phyloP scores from a whole-genome alignment of 2,888 invertebrate species.

The Drosophila kokeensis region DNA sequence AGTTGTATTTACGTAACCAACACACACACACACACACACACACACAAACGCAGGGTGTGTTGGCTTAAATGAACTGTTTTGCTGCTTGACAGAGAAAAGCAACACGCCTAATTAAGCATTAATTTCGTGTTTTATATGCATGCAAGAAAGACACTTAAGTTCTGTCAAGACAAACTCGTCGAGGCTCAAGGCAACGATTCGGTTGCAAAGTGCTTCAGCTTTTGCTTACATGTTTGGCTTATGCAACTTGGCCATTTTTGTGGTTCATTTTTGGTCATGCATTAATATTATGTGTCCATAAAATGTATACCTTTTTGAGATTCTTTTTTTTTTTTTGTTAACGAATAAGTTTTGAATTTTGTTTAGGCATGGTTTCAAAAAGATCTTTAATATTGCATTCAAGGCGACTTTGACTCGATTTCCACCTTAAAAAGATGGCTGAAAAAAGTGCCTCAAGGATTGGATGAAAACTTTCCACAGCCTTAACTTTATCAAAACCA shows the following conservation, averaged over 20 bases:
- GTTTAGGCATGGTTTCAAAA: not conserved
- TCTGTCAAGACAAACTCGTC: conserved; percentile 25
- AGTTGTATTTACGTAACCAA: conserved; percentile 45
- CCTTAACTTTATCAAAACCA: not conserved
- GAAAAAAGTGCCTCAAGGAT: not conserved
- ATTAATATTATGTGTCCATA: not conserved
- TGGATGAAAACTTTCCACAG: no score
- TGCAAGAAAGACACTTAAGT: conserved; percentile 23
- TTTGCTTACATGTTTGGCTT: not conserved
- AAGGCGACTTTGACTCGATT: not conserved
- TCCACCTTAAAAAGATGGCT: not conserved
- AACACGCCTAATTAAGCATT: conserved; percentile 74
- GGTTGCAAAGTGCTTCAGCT: not conserved
- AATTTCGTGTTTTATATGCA: conserved; percentile 77
- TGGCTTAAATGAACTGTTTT: conserved; percentile 20
- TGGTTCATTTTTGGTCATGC: not conserved
- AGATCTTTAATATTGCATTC: not conserved
- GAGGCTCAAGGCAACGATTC: not conserved
- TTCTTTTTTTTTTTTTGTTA: not conserved
- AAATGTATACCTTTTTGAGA: not conserved
- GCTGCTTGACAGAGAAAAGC: conserved; percentile 36
- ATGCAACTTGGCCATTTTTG: not conserved
- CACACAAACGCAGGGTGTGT: not conserved
- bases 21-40: conserved; percentile 21
- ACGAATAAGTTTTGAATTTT: not conserved